Evolutionary conservation across 2,797 vertebrate genomes (phyloP), one percentile per base, ranked within the genome.

Genomic region (Melanotaenia pygmaea): DNA sequence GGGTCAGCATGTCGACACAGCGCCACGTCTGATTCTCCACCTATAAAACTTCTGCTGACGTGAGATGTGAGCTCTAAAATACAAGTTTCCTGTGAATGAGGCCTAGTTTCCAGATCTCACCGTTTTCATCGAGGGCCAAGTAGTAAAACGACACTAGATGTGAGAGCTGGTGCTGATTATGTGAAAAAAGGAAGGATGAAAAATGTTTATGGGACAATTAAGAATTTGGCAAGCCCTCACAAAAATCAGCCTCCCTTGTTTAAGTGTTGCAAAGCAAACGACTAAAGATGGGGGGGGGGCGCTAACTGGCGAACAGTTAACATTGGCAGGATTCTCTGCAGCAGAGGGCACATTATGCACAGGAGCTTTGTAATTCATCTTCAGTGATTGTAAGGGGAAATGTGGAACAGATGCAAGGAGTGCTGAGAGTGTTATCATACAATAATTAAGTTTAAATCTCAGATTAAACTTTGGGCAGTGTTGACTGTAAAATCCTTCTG

Each of bases 141-240:
- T 76, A 83, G 65, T 88, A 90, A 92, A 92, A 87, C 67, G 82
- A 86, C 69, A 79, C 65, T 82, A 67, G 75, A 81, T 76, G 76
- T 73, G 71, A 20, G 32, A 84, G 72, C 85, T 64, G 70, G 71
- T 71, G 77, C 66, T 70, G 89, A 84, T 90, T 87, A 75, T 37
- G 70, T 50, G 37, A 56, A 57, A 73, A 59, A 66, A 32, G 5
- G 18, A 83, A 78, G 82, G 58, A 82, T 59, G 66, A 87, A 85
- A 89, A 86, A 89, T 82, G 74, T 91, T 91, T 91, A 91, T 81
- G 76, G 72, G 82, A 89, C 72, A 90, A 88, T 91, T 88, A 91
- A 81, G 74, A 80, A 87, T 85, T 76, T 91, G 89, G 89, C 78
- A 86, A 76, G 26, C 70, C 73, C 78, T 85, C 76, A 82, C 50